phyloP scores from a whole-genome alignment of 2,113 vertebrate genomes.

The Crocuta crocuta region DNA sequence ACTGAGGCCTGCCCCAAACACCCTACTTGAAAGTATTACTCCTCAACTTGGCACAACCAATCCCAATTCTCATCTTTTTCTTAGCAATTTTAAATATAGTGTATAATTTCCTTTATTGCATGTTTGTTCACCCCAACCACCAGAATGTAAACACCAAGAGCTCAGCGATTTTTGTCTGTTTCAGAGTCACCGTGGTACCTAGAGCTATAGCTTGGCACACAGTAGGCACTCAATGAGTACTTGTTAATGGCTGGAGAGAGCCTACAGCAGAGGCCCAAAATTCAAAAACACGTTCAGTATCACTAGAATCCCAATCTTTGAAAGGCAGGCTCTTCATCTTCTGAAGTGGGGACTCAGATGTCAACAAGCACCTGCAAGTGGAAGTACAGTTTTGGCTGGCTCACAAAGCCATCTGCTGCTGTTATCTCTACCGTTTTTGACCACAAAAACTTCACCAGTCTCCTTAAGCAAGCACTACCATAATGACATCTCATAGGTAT shows the following conservation, averaged over 20 bases:
- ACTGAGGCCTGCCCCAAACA: not conserved
- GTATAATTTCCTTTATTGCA: not conserved
- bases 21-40: not conserved
- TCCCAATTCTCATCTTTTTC: not conserved
- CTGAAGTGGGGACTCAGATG: not conserved
- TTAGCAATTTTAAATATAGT: not conserved
- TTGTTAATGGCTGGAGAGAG: not conserved
- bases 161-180: not conserved
- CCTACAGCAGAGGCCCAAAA: not conserved
- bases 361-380: not conserved
- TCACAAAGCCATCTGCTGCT: conserved; percentile 17
- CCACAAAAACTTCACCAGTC: conserved; percentile 3
- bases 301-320: not conserved
- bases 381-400: not conserved
- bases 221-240: not conserved
- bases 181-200: not conserved
- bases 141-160: not conserved
- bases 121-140: not conserved
- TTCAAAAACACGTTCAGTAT: not conserved
- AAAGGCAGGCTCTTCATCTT: not conserved
- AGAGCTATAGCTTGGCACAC: not conserved
- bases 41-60: not conserved
- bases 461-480: not conserved
- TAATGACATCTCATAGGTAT: not conserved
- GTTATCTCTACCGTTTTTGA: not conserved